phyloP scores from a whole-genome alignment of 2,888 invertebrate species.

The Aplocera efformata region DNA sequence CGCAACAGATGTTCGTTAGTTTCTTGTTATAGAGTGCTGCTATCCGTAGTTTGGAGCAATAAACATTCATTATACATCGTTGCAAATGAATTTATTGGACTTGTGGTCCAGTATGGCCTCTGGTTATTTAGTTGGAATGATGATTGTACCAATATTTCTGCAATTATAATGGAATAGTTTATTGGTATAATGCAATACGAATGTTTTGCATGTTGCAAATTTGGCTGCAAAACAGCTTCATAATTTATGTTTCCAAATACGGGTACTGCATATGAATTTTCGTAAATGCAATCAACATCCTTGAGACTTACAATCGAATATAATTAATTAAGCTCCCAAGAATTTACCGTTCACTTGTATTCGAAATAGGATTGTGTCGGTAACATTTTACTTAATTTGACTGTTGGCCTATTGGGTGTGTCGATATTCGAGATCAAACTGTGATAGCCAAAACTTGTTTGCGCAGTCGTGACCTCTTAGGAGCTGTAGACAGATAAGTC shows the following conservation, averaged over 20 bases:
- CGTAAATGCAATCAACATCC: slow-evolving; percentile 23
- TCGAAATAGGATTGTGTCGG: slow-evolving; percentile 22
- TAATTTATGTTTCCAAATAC: slow-evolving; percentile 16
- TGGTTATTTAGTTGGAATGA: slow-evolving; percentile 17
- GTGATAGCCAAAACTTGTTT: slow-evolving; percentile 45
- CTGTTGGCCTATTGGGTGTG: slow-evolving; percentile 30
- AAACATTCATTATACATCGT: slow-evolving; percentile 19
- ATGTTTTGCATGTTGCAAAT: slow-evolving; percentile 19
- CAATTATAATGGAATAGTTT: slow-evolving; percentile 19
- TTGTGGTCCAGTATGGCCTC: slow-evolving; percentile 16
- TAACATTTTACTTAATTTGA: slow-evolving; percentile 38
- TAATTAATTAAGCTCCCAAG: slow-evolving; percentile 28
- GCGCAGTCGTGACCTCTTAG: slow-evolving; percentile 48
- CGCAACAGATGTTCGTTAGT: slow-evolving; percentile 34
- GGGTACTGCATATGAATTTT: slow-evolving; percentile 10
- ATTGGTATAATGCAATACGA: slow-evolving; percentile 16
- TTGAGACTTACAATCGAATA: slow-evolving; percentile 18
- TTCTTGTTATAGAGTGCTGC: slow-evolving; percentile 15
- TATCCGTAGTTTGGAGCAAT: slow-evolving; percentile 20
- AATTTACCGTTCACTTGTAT: slow-evolving; percentile 28
- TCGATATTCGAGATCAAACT: slow-evolving; percentile 41
- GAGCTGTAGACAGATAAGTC: slow-evolving; percentile 35
- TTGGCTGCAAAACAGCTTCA: slow-evolving; percentile 14
- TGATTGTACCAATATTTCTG: slow-evolving; percentile 12
- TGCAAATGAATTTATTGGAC: slow-evolving; percentile 21